phyloP scores from a whole-genome alignment of 2,797 vertebrate species.

The Pyrrhura leucotis region DNA sequence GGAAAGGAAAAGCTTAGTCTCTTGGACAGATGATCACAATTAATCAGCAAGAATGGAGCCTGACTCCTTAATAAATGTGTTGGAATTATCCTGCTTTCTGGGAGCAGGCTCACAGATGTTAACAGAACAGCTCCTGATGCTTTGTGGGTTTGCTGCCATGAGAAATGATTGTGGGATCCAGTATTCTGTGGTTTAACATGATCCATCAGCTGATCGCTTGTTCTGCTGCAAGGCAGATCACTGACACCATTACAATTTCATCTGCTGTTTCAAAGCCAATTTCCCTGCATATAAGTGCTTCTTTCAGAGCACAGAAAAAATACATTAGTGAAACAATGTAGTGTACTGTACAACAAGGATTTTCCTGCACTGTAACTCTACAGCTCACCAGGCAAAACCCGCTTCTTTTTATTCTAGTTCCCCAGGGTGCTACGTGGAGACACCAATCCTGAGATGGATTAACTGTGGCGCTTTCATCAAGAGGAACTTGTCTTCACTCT shows the following conservation, averaged over 20 bases:
- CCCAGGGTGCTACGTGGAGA: conserved; percentile 63
- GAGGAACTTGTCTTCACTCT: conserved; percentile 56
- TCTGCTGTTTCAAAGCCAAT: conserved; percentile 36
- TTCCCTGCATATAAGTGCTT: conserved; percentile 26
- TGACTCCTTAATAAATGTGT: neutral
- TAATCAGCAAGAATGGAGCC: neutral
- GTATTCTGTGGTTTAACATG: conserved; percentile 46
- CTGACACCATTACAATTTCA: conserved; percentile 21
- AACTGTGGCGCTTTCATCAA: conserved; percentile 63
- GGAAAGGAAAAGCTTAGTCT: neutral
- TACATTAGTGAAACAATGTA: conserved; percentile 58
- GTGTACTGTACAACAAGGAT: conserved; percentile 66
- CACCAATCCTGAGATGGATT: conserved; percentile 58
- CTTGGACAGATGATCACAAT: neutral
- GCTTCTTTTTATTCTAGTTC: conserved; percentile 61
- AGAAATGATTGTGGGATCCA: neutral
- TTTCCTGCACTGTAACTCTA: conserved; percentile 64
- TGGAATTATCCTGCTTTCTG: neutral
- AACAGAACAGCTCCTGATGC: neutral
- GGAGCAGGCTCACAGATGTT: neutral
- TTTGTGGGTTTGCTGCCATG: neutral
- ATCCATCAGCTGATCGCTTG: conserved; percentile 59
- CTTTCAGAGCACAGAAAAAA: conserved; percentile 60
- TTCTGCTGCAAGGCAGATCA: conserved; percentile 53
- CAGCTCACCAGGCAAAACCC: conserved; percentile 50